These are phyloP conservation scores for Nesometra sesokonis DNA, from an alignment of 35 echinoderm and acorn worm genomes.

Conservation along the genomic window DNA sequence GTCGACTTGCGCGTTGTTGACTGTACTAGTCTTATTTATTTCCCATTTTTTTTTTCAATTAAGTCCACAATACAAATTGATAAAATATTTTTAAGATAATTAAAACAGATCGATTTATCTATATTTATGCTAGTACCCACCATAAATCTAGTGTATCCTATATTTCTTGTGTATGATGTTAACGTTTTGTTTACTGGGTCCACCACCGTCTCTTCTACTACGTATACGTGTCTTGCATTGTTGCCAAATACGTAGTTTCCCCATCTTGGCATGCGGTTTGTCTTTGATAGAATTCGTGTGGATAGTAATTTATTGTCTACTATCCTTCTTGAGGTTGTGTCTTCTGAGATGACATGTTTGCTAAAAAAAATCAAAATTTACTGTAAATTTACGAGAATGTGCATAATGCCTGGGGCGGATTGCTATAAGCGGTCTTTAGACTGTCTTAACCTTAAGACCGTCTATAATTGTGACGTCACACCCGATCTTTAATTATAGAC, in stretches of 20 bases:
- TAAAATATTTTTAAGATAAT: too few species aligned
- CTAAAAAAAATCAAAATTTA: slow-evolving; percentile 20
- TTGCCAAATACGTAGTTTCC: slow-evolving; percentile 65
- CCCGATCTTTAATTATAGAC: too few species aligned
- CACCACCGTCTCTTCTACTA: slow-evolving; percentile 74
- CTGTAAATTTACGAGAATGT: not conserved
- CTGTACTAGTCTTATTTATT: too few species aligned
- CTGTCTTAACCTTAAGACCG: too few species aligned
- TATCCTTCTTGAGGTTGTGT: slow-evolving; percentile 41
- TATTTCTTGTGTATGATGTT: slow-evolving; percentile 85
- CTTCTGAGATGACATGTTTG: slow-evolving; percentile 96
- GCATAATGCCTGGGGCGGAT: too few species aligned
- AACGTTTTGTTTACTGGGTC: slow-evolving; percentile 62
- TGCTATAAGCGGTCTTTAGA: too few species aligned
- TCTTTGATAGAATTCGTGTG: slow-evolving; percentile 68
- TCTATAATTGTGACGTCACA: too few species aligned
- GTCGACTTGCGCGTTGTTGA: too few species aligned
- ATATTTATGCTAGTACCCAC: slow-evolving; percentile 34
- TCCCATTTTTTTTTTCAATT: too few species aligned
- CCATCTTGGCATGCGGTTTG: slow-evolving; percentile 81
- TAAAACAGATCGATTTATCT: not conserved
- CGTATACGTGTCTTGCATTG: slow-evolving; percentile 46
- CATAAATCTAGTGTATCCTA: slow-evolving; percentile 86
- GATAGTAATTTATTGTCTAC: slow-evolving; percentile 42
- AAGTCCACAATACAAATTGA: too few species aligned